These are phyloP conservation scores for Mythimna pallens DNA, from an alignment of 2,888 invertebrate species.

Conservation along the genomic window DNA sequence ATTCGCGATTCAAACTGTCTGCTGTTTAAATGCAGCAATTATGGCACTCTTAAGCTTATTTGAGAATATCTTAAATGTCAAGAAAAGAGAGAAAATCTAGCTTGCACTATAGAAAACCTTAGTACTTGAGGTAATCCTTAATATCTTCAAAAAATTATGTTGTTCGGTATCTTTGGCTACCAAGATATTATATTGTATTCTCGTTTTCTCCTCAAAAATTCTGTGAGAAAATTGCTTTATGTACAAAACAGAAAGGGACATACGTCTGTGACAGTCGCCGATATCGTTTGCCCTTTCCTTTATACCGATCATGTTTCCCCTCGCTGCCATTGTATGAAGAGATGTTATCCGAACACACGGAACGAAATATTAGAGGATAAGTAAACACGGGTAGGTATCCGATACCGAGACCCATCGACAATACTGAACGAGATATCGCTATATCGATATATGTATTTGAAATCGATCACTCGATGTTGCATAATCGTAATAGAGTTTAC, in stretches of 20 bases:
- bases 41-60: constrained; percentile 1
- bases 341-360: constrained; percentile 53
- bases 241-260: constrained; percentile 38
- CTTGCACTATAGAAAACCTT: constrained; percentile 36
- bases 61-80: constrained; percentile 15
- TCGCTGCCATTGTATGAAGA: constrained; percentile 46
- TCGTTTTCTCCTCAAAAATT: constrained; percentile 19
- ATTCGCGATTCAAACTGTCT: constrained; percentile 13
- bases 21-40: constrained; percentile 17
- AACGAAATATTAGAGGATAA: constrained; percentile 55
- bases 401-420: constrained; percentile 70
- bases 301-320: constrained; percentile 59
- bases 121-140: constrained; percentile 22
- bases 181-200: constrained; percentile 36
- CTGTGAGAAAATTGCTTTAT: constrained; percentile 32
- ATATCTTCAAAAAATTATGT: constrained; percentile 16
- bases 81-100: constrained; percentile 20
- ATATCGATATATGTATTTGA: constrained; percentile 52
- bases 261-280: constrained; percentile 49
- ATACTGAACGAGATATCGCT: constrained; percentile 69
- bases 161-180: constrained; percentile 9
- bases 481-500: constrained; percentile 31
- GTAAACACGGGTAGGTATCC: constrained; percentile 67
- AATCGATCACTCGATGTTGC: constrained; percentile 66
- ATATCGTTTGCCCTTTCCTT: constrained; percentile 57